A percentile compares a stretch with the other conserved stretches of the same genome.
Conservation (phyloP, 2,888 invertebrate species). For the Drosophila mercatorum region DNA sequence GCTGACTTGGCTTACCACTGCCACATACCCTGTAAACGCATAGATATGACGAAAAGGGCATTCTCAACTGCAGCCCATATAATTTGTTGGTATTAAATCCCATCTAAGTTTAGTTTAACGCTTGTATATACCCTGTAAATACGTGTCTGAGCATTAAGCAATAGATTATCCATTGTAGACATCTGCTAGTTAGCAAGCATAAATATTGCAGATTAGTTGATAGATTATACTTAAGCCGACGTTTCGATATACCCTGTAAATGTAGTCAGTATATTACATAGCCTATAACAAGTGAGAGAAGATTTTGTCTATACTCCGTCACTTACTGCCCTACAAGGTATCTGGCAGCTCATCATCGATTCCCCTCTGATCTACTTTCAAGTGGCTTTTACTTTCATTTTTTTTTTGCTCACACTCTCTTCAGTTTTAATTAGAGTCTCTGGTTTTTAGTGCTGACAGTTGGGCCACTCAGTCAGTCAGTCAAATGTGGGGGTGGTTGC, state of each 20-base stretch:
- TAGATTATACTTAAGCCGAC: too few species aligned
- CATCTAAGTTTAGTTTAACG: too few species aligned
- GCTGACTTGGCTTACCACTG: slow-evolving; percentile 19
- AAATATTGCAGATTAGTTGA: too few species aligned
- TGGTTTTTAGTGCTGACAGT: slow-evolving; percentile 49
- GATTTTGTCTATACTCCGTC: too few species aligned
- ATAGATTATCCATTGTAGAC: too few species aligned
- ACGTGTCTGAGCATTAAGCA: too few species aligned
- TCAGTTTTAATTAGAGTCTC: slow-evolving; percentile 64
- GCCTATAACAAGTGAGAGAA: too few species aligned
- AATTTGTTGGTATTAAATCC: too few species aligned
- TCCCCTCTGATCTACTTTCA: neutral
- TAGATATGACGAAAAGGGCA: neutral
- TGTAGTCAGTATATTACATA: too few species aligned
- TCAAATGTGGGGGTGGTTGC: slow-evolving; percentile 27
- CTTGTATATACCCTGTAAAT: neutral
- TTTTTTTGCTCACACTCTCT: slow-evolving; percentile 18
- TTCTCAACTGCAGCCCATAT: too few species aligned
- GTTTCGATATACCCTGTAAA: too few species aligned
- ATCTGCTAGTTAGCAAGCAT: too few species aligned
- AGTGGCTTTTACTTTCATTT: slow-evolving; percentile 12
- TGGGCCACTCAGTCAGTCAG: slow-evolving; percentile 34
- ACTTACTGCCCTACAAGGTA: neutral
- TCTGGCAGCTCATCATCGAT: neutral
- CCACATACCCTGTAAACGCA: slow-evolving; percentile 1